Conservation (phyloP, 2,113 vertebrate genomes). For the Neotoma lepida region DNA sequence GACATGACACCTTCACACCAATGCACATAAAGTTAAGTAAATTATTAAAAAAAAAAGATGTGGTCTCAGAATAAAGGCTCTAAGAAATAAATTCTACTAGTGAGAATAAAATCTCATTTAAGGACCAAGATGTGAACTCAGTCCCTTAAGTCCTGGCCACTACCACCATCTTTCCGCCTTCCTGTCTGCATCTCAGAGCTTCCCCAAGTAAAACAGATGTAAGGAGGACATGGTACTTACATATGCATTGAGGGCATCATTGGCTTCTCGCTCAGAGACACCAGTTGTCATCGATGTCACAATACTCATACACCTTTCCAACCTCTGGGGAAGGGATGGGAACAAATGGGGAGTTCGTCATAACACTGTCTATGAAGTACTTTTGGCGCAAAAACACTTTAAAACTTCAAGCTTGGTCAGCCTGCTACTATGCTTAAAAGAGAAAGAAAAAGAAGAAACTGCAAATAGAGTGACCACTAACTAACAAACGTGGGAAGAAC, state of each 20-base stretch:
- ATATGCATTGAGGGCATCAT: slow-evolving; percentile 94
- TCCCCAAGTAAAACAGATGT: background rate
- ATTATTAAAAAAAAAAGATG: too few species aligned
- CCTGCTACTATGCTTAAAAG: background rate
- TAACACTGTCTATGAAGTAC: background rate
- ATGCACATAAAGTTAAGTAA: too few species aligned
- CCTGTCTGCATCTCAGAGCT: background rate
- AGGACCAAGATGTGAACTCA: background rate
- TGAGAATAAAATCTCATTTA: background rate
- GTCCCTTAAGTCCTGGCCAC: background rate
- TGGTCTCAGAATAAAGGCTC: background rate
- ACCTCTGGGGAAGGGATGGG: slow-evolving; percentile 82
- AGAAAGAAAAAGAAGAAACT: background rate
- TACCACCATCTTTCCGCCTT: background rate
- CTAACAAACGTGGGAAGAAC: background rate
- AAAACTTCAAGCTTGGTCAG: slow-evolving; percentile 31
- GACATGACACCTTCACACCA: too few species aligned
- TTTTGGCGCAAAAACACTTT: background rate
- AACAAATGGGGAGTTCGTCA: slow-evolving; percentile 1
- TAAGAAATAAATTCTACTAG: background rate
- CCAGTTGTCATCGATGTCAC: slow-evolving; percentile 91
- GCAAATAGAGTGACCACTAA: background rate
- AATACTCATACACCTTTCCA: slow-evolving; percentile 92
- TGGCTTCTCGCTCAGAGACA: slow-evolving; percentile 95
- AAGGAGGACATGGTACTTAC: slow-evolving; percentile 85